These are phyloP conservation scores for Polymixis flavicincta DNA, from an alignment of 2,888 invertebrate genomes.

Conservation along the genomic window DNA sequence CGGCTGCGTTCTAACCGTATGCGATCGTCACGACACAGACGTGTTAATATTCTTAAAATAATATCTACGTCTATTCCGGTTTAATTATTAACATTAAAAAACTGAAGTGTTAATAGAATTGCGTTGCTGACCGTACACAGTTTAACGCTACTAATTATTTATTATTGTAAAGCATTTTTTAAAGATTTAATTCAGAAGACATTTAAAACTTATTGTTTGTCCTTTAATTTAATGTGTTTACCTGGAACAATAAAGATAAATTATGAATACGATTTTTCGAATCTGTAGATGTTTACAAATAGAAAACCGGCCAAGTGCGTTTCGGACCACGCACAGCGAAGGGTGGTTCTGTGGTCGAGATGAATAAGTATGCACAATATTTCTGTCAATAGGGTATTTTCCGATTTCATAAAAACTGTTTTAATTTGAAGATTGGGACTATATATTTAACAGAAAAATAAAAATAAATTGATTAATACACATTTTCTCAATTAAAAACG, in stretches of 20 bases:
- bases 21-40: background rate
- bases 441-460: too few species aligned
- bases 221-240: constrained; percentile 86
- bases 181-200: constrained; percentile 12
- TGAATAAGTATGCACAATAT: background rate
- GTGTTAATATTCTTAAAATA: background rate
- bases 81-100: background rate
- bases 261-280: constrained; percentile 1
- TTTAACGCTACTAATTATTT: constrained; percentile 29
- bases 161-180: constrained; percentile 36
- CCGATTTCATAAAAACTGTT: too few species aligned
- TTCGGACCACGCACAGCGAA: background rate
- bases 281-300: background rate
- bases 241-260: constrained; percentile 82
- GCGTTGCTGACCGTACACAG: background rate
- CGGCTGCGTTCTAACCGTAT: background rate
- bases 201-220: constrained; percentile 8
- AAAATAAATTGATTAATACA: too few species aligned
- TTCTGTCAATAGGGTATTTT: too few species aligned
- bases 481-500: too few species aligned
- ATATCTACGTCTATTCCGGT: background rate
- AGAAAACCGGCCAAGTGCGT: background rate
- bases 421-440: too few species aligned
- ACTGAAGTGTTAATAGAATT: constrained; percentile 9
- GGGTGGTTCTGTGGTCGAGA: background rate